phyloP scores from a whole-genome alignment of 2,888 invertebrate genomes.

The Podotricha telesiphe region DNA sequence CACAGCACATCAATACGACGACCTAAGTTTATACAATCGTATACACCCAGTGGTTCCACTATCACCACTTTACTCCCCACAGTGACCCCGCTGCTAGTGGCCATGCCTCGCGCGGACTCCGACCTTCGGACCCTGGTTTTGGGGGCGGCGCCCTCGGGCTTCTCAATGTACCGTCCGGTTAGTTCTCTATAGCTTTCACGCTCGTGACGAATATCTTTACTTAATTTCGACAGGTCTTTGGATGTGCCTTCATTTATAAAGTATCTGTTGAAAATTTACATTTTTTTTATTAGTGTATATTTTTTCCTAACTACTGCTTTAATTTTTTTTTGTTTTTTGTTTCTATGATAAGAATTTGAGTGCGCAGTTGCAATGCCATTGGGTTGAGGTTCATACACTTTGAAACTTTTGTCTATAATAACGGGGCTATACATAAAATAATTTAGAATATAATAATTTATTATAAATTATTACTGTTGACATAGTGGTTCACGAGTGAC shows the following conservation, averaged over 20 bases:
- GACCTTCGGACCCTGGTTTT: constrained; percentile 76
- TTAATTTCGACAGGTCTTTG: constrained; percentile 75
- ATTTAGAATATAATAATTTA: too few species aligned
- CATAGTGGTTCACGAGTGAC: too few species aligned
- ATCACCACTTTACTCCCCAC: constrained; percentile 78
- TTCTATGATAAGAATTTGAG: too few species aligned
- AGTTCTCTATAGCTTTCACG: constrained; percentile 77
- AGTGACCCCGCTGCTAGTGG: constrained; percentile 49
- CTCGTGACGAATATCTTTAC: constrained; percentile 78
- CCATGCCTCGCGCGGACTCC: constrained; percentile 64
- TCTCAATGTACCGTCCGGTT: constrained; percentile 76
- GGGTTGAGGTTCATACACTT: too few species aligned
- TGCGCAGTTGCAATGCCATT: too few species aligned
- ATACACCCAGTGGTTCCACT: constrained; percentile 85
- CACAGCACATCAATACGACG: constrained; percentile 96
- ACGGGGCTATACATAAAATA: too few species aligned
- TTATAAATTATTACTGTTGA: too few species aligned
- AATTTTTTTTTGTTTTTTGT: too few species aligned
- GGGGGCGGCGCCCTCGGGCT: constrained; percentile 56
- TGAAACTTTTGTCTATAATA: too few species aligned
- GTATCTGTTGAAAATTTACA: constrained; percentile 56
- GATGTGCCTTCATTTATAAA: constrained; percentile 74
- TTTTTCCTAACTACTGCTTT: too few species aligned
- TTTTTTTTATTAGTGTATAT: too few species aligned
- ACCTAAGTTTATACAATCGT: constrained; percentile 95